These are phyloP conservation scores for Hoplostethus mediterraneus DNA, from an alignment of 2,797 vertebrate genomes.

Conservation along the genomic window DNA sequence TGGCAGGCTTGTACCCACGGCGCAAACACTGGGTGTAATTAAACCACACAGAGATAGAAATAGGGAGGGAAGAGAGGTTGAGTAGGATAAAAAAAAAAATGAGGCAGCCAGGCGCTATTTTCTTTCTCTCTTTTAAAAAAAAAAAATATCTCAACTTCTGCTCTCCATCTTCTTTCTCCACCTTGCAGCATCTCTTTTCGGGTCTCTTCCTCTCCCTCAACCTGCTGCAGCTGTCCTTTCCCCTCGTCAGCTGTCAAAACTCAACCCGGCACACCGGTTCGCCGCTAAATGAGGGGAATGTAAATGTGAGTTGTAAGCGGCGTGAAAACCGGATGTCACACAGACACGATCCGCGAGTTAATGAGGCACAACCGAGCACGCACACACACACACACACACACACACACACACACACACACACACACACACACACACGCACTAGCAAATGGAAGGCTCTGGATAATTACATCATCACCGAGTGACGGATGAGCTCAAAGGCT, in stretches of 20 bases:
- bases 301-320: neutral
- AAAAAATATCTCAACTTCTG: conserved; percentile 22
- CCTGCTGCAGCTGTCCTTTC: neutral
- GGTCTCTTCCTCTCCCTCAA: neutral
- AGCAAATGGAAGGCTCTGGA: neutral
- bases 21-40: conserved; percentile 75
- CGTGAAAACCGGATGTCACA: neutral
- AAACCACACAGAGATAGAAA: conserved; percentile 51
- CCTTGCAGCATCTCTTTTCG: neutral
- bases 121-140: neutral
- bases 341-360: conserved; percentile 1
- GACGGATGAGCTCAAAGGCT: conserved; percentile 42
- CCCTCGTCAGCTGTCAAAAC: conserved; percentile 7
- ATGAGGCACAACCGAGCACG: neutral
- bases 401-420: neutral
- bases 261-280: too few species aligned
- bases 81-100: conserved; percentile 44
- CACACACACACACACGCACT: neutral
- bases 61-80: conserved; percentile 38
- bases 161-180: conserved; percentile 1
- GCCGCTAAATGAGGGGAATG: neutral
- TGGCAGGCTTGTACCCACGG: conserved; percentile 59
- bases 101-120: conserved; percentile 40
- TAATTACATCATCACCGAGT: conserved; percentile 49
- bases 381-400: neutral